These are phyloP conservation scores for Limanda limanda DNA, from an alignment of 2,113 vertebrate species.

Conservation along the genomic window DNA sequence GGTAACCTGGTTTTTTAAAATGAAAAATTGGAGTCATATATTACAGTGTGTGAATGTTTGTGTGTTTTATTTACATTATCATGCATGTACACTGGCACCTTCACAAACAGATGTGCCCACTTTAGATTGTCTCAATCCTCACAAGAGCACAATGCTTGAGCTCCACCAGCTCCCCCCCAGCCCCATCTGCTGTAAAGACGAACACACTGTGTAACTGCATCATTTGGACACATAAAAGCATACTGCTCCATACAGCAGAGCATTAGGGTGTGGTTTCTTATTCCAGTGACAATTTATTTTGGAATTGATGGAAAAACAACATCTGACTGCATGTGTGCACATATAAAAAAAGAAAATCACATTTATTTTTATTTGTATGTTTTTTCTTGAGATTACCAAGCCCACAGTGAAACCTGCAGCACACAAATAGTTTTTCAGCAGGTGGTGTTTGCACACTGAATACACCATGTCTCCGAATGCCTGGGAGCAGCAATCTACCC, in stretches of 20 bases:
- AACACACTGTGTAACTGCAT: not conserved
- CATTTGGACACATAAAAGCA: conserved; percentile 2
- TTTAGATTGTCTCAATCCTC: not conserved
- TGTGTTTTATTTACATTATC: conserved; percentile 22
- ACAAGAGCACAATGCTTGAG: conserved; percentile 8
- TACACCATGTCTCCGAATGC: conserved; percentile 39
- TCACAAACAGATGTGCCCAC: not conserved
- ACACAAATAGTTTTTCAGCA: conserved; percentile 51
- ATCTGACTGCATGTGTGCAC: not conserved
- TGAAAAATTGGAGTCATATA: conserved; percentile 1
- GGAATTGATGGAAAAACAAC: not conserved
- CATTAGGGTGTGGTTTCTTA: not conserved
- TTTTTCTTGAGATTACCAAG: conserved; percentile 26
- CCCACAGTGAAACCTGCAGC: conserved; percentile 13
- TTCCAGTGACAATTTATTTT: conserved; percentile 4
- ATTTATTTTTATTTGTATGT: conserved; percentile 25
- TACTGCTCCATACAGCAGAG: not conserved
- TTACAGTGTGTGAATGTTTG: conserved; percentile 2
- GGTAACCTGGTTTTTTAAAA: conserved; percentile 39
- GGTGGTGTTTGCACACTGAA: conserved; percentile 52
- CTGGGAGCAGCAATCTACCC: conserved; percentile 38
- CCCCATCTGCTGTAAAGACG: conserved; percentile 29
- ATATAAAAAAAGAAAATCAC: not conserved
- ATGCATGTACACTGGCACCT: not conserved
- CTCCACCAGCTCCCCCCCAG: not conserved